These are phyloP conservation scores for Gambelia wislizenii DNA, from an alignment of 2,797 vertebrate genomes.

Conservation along the genomic window DNA sequence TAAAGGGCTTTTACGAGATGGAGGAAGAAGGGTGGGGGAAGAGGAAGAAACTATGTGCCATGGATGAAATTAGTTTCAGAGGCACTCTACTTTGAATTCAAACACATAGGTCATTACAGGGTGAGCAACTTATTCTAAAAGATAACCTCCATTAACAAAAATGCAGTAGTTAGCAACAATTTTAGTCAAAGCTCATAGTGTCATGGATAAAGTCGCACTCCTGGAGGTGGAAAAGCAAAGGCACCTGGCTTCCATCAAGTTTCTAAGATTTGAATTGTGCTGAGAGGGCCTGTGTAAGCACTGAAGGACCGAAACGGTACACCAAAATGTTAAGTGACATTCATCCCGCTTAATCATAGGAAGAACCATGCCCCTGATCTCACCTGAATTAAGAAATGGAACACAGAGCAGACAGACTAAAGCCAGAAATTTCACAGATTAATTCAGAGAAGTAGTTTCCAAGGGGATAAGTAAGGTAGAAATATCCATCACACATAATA, in stretches of 20 bases:
- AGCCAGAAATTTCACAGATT: background rate
- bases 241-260: constrained; percentile 46
- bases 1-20: constrained; percentile 82
- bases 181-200: constrained; percentile 61
- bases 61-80: constrained; percentile 66
- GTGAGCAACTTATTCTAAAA: constrained; percentile 70
- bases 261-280: constrained; percentile 54
- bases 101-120: constrained; percentile 70
- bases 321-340: constrained; percentile 26
- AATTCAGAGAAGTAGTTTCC: background rate
- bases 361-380: constrained; percentile 35
- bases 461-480: background rate
- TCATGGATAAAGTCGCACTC: constrained; percentile 63
- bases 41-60: constrained; percentile 48
- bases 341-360: background rate
- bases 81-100: constrained; percentile 67
- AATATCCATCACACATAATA: background rate
- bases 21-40: constrained; percentile 9
- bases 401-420: background rate
- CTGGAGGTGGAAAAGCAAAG: constrained; percentile 43
- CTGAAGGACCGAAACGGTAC: background rate
- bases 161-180: constrained; percentile 69
- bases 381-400: background rate
- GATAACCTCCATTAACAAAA: constrained; percentile 67
- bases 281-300: constrained; percentile 31